A percentile compares a stretch with the other conserved stretches of the same genome.
phyloP scores from a whole-genome alignment of 2,888 invertebrate species.

The Lycocerus yunnanus region DNA sequence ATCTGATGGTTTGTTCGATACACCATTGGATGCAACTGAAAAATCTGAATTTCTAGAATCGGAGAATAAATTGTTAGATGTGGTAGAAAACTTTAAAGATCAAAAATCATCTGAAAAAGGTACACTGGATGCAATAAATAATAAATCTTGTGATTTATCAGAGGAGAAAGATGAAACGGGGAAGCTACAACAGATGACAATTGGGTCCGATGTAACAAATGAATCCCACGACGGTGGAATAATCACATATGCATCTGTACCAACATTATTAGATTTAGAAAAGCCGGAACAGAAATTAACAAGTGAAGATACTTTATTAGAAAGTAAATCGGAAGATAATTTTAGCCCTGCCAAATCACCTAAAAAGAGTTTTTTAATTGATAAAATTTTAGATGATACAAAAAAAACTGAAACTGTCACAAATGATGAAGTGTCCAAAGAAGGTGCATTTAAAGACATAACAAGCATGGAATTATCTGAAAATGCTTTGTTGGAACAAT shows the following conservation, averaged over 20 bases:
- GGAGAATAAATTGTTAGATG: background rate
- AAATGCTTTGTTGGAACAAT: background rate
- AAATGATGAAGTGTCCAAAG: background rate
- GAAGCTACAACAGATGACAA: background rate
- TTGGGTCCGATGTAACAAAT: background rate
- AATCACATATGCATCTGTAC: background rate
- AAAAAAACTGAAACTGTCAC: background rate
- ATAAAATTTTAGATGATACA: background rate
- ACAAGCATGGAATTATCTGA: background rate
- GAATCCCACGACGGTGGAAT: background rate
- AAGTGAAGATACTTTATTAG: background rate
- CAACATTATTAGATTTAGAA: background rate
- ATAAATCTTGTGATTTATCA: background rate
- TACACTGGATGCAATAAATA: constrained; percentile 32
- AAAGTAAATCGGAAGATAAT: background rate
- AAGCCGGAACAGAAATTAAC: background rate
- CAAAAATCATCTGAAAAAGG: constrained; percentile 7
- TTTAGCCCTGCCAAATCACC: background rate
- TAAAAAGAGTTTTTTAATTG: background rate
- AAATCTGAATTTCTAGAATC: background rate
- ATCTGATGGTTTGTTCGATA: background rate
- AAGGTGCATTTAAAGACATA: background rate
- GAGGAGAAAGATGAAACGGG: background rate
- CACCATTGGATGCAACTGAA: background rate
- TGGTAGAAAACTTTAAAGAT: background rate